Conservation (phyloP, 1,140 invertebrate species). For the Drosophila athabasca region DNA sequence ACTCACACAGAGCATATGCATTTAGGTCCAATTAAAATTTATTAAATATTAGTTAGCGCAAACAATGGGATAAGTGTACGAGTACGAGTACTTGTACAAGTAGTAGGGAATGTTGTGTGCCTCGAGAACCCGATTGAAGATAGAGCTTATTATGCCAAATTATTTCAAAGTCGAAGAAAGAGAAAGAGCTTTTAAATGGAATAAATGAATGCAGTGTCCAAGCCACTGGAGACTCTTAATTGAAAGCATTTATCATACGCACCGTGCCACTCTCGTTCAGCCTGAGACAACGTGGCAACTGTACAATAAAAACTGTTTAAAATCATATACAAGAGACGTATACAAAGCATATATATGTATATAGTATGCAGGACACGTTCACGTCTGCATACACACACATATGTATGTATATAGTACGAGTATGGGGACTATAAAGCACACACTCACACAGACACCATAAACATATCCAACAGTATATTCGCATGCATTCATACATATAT, state of each 20-base stretch:
- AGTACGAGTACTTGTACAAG: too few relatives aligned
- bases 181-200: constrained; percentile 35
- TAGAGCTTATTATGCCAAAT: constrained; percentile 71
- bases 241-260: constrained; percentile 37
- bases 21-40: constrained; percentile 30
- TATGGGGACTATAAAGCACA: constrained; percentile 6
- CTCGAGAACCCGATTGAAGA: constrained; percentile 34
- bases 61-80: constrained; percentile 24
- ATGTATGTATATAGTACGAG: constrained; percentile 3
- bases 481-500: constrained; percentile 43
- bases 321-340: constrained; percentile 3
- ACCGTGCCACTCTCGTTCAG: constrained; percentile 13
- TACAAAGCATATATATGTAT: constrained; percentile 3
- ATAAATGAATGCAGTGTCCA: constrained; percentile 11
- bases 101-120: constrained; percentile 49
- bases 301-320: constrained; percentile 33
- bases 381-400: background rate
- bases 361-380: constrained; percentile 23
- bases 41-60: constrained; percentile 31
- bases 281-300: constrained; percentile 25
- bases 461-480: constrained; percentile 60
- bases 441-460: constrained; percentile 8
- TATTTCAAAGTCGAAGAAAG: constrained; percentile 32
- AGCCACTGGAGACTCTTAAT: constrained; percentile 29
- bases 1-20: constrained; percentile 26